Conservation (phyloP, 1,140 invertebrate species). For the Pseudomyrmex cubaensis region DNA sequence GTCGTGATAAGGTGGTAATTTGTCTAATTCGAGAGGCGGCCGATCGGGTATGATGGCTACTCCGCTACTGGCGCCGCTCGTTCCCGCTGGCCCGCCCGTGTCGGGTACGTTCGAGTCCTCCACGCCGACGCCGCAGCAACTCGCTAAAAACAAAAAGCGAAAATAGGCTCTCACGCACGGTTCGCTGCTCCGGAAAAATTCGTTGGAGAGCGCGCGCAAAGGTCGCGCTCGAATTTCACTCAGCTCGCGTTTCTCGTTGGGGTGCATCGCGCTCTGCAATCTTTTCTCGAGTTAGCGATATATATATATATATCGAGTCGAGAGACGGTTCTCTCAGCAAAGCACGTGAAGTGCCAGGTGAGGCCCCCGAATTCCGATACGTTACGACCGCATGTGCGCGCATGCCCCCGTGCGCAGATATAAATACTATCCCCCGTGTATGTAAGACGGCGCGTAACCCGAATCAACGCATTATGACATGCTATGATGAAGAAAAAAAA, state of each 20-base stretch:
- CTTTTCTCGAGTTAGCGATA: too few relatives aligned
- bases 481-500: conserved; percentile 69
- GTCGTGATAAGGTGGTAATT: conserved; percentile 85
- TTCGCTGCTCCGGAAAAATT: conserved; percentile 67
- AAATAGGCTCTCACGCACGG: conserved; percentile 34
- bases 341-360: conserved; percentile 80
- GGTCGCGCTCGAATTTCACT: conserved; percentile 47
- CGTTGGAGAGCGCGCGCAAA: conserved; percentile 57
- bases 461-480: conserved; percentile 79
- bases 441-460: conserved; percentile 27
- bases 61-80: conserved; percentile 77
- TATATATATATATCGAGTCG: background rate
- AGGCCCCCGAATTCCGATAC: conserved; percentile 70
- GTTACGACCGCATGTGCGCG: conserved; percentile 18
- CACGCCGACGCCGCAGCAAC: conserved; percentile 81
- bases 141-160: conserved; percentile 74
- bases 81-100: conserved; percentile 73
- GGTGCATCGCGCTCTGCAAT: background rate
- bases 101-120: conserved; percentile 77
- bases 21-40: conserved; percentile 84
- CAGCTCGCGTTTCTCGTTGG: conserved; percentile 41
- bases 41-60: conserved; percentile 84
- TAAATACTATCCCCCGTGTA: conserved; percentile 10
- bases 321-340: conserved; percentile 60
- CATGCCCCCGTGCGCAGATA: conserved; percentile 15